Evolutionary conservation across 2,113 vertebrate genomes (phyloP).

Genomic region (Miniopterus natalensis): DNA sequence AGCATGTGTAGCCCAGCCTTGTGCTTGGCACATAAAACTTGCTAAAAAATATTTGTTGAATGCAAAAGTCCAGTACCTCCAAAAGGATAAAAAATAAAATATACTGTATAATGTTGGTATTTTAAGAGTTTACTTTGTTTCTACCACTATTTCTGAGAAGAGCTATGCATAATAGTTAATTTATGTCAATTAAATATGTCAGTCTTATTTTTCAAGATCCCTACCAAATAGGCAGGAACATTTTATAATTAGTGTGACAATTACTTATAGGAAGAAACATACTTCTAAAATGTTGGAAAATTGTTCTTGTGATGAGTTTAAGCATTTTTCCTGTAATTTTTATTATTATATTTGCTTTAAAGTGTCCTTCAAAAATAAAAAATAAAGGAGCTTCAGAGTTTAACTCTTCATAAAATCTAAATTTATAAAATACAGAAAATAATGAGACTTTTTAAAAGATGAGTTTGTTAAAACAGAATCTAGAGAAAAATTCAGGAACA

Average conservation of each 20-base stretch:
- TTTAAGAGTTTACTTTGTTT: background rate
- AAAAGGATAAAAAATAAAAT: background rate
- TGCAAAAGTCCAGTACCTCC: background rate
- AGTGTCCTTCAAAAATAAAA: background rate
- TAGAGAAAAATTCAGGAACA: background rate
- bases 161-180: background rate
- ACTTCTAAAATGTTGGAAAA: constrained; percentile 17
- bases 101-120: background rate
- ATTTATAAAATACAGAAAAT: constrained; percentile 9
- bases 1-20: background rate
- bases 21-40: background rate
- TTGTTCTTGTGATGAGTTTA: background rate
- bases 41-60: background rate
- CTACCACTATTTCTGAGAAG: background rate
- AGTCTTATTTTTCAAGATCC: background rate
- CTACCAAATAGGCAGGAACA: background rate
- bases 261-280: background rate
- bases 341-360: background rate
- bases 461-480: background rate
- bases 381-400: background rate
- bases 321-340: background rate
- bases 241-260: constrained; percentile 6
- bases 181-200: background rate
- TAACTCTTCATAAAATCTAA: background rate
- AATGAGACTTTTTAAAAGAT: background rate